Evolutionary conservation across 1,140 invertebrate genomes (phyloP).

Genomic region (Cephus cinctus): DNA sequence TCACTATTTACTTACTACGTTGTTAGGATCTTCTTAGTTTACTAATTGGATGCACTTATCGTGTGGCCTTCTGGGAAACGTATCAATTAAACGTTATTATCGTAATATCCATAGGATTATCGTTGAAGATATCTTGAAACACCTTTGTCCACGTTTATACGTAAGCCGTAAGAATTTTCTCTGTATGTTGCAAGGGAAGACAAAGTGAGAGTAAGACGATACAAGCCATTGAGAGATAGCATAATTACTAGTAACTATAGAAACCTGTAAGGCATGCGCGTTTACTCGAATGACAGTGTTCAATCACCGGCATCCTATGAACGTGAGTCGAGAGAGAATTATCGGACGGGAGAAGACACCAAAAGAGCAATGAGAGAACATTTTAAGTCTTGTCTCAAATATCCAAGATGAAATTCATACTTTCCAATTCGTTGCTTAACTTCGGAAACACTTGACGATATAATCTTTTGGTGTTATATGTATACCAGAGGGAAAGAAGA

Average conservation of each 20-base stretch:
- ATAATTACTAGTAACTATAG: constrained; percentile 37
- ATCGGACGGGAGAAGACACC: constrained; percentile 20
- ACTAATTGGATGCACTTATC: too few relatives aligned
- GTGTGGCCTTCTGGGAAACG: too few relatives aligned
- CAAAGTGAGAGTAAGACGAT: constrained; percentile 35
- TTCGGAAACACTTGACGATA: constrained; percentile 1
- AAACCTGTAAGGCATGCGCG: constrained; percentile 33
- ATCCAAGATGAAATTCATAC: too few relatives aligned
- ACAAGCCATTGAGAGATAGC: constrained; percentile 38
- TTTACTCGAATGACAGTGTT: constrained; percentile 32
- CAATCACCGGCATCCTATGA: constrained; percentile 30
- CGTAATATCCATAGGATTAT: too few relatives aligned
- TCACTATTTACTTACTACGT: too few relatives aligned
- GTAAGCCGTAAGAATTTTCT: constrained; percentile 36
- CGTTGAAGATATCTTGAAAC: constrained; percentile 31
- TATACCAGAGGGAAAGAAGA: too few relatives aligned
- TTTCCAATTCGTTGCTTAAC: too few relatives aligned
- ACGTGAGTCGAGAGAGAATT: constrained; percentile 19
- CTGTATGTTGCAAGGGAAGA: constrained; percentile 34
- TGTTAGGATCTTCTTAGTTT: too few relatives aligned
- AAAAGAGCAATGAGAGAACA: constrained; percentile 19
- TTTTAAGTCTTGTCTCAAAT: too few relatives aligned
- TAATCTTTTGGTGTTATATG: too few relatives aligned
- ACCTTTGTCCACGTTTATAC: constrained; percentile 35
- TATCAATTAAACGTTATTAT: too few relatives aligned